Base-by-base conservation (phyloP, 2,797 vertebrate genomes). In the Microctenopoma stevenorrisi region DNA sequence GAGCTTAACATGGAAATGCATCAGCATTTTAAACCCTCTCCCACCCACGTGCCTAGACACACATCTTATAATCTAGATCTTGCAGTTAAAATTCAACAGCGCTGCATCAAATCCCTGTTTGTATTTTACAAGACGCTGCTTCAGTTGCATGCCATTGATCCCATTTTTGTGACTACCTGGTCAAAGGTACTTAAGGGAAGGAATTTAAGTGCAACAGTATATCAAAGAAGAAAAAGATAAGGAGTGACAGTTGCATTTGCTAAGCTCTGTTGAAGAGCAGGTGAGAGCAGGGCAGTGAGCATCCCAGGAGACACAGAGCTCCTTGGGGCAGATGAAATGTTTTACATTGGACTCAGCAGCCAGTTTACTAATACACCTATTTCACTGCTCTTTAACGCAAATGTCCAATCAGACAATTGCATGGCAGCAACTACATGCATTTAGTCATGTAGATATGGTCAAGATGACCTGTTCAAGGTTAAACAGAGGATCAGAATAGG, bases 221-320 rank as follows among this genome's bases (percentile, higher is more conserved):
- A 75, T 86, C 68, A 83, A 79, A 79, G 66, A 67, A 58, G 44
- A 67, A 79, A 74, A 58, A 79, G 77, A 89, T 88, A 56, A 49
- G 57, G 70, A 87, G 62, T 85, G 84, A 88, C 86, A 86, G 83
- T 64, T 52, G 42, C 72, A 83, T 86, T 86, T 79, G 73, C 72
- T 51, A 59, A 69, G 60, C 72, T 67, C 14, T 16, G 69, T 48
- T 71, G 78, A 75, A 81, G 54, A 60, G 55, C 69, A 74, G 5
- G 16, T 14, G 53, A 59, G 44, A 59, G 50, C 18, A 56, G 66
- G 28, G 59, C 60, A 72, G 56, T 66, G 72, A 52, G 16, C 55
- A 40, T 86, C 85, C 81, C 30, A 0, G 14, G 80, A 83, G 80
- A 84, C 33, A 26, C 9, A 0, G 18, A 22, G 51, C 72, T 76